A percentile compares a stretch with the other conserved stretches of the same genome.
phyloP scores from a whole-genome alignment of 2,113 vertebrate genomes.

The Motacilla alba region DNA sequence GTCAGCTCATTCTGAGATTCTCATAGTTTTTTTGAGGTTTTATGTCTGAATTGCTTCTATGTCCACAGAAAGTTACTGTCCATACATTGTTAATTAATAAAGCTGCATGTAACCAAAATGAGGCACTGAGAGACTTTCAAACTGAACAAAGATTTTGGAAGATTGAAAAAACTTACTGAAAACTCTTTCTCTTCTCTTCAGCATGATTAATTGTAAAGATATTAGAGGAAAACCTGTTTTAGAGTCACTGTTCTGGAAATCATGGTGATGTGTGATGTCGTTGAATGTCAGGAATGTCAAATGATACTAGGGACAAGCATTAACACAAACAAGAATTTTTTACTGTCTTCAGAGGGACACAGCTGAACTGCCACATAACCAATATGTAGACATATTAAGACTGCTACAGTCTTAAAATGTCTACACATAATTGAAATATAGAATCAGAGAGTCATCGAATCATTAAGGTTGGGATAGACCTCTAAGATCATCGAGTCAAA shows the following conservation, averaged over 20 bases:
- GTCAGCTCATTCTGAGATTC: background rate
- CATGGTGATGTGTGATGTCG: background rate
- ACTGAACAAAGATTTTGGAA: background rate
- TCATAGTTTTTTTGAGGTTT: background rate
- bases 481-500: rapidly evolving
- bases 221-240: background rate
- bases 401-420: background rate
- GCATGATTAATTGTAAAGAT: background rate
- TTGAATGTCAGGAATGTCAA: background rate
- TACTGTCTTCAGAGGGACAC: background rate
- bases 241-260: background rate
- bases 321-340: background rate
- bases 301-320: background rate
- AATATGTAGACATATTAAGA: no score
- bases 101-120: background rate
- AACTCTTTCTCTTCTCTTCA: background rate
- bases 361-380: background rate
- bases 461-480: background rate
- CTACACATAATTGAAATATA: background rate
- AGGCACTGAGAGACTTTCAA: background rate
- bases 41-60: background rate
- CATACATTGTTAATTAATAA: background rate
- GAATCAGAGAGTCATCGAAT: background rate
- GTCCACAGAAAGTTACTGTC: background rate
- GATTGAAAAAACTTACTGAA: background rate